Percentiles rank a stretch among this genome's conserved stretches.
Conservation (phyloP, 2,113 vertebrate genomes). For the Rissa tridactyla region DNA sequence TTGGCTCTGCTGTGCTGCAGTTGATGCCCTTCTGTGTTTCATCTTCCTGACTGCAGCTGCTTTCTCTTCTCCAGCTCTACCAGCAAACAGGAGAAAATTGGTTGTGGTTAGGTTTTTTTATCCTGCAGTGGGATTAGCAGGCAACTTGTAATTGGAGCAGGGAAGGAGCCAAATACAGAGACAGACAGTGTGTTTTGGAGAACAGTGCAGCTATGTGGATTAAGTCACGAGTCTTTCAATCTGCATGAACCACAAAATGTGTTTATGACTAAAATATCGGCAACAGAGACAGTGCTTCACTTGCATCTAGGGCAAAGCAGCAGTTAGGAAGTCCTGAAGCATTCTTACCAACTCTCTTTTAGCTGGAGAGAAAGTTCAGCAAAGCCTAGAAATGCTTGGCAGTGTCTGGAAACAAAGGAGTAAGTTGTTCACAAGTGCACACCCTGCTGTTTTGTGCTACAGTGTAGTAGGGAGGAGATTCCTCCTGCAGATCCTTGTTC, state of each 20-base stretch:
- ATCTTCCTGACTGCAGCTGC: neutral
- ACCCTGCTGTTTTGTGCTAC: neutral
- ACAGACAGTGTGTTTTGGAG: neutral
- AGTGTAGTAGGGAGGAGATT: neutral
- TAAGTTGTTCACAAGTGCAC: neutral
- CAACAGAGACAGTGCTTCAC: neutral
- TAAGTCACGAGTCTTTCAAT: neutral
- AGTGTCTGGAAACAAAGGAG: neutral
- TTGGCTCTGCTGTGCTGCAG: neutral
- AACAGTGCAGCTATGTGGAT: neutral
- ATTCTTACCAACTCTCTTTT: neutral
- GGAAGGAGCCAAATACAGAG: neutral
- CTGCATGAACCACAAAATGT: neutral
- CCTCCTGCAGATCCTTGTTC: neutral
- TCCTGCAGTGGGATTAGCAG: neutral
- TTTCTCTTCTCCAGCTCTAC: neutral
- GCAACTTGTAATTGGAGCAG: neutral
- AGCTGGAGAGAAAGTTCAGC: neutral
- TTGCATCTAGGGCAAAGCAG: neutral
- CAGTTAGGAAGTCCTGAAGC: neutral
- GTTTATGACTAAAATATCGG: neutral
- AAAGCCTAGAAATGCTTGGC: neutral
- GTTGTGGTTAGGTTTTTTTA: neutral
- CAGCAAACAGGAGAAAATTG: neutral
- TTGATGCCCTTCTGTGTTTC: neutral